A percentile compares a stretch with the other conserved stretches of the same genome.
phyloP scores from a whole-genome alignment of 2,797 vertebrate species.

The Melanotaenia pygmaea region DNA sequence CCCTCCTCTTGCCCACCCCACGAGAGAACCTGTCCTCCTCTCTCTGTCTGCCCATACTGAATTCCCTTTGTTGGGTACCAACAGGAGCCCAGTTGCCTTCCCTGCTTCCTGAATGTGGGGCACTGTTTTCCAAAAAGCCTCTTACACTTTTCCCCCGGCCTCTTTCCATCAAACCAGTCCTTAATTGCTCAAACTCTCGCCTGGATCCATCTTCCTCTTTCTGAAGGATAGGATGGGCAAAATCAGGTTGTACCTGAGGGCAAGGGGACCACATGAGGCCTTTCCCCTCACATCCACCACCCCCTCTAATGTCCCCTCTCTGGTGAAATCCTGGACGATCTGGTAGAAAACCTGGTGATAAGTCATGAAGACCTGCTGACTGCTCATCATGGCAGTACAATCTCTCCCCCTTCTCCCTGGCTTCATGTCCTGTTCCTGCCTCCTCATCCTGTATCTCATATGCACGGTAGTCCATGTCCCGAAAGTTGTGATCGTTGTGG shows the following conservation, averaged over 20 bases:
- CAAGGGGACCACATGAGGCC: conserved; percentile 53
- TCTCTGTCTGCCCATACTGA: conserved; percentile 44
- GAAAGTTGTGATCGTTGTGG: conserved; percentile 87
- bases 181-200: conserved; percentile 69
- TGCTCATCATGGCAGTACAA: conserved; percentile 57
- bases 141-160: conserved; percentile 62
- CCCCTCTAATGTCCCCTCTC: conserved; percentile 62
- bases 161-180: conserved; percentile 60
- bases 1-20: conserved; percentile 72
- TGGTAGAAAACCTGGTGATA: conserved; percentile 56
- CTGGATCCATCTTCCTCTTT: conserved; percentile 69
- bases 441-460: conserved; percentile 85
- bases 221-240: conserved; percentile 51
- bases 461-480: conserved; percentile 91
- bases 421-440: conserved; percentile 56
- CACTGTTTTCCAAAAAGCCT: conserved; percentile 66
- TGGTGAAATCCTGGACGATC: conserved; percentile 67
- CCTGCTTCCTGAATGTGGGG: conserved; percentile 55
- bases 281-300: conserved; percentile 56
- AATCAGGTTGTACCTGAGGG: conserved; percentile 57
- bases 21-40: conserved; percentile 75
- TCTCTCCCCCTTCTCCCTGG: conserved; percentile 46
- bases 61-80: conserved; percentile 67
- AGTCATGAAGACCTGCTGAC: conserved; percentile 51
- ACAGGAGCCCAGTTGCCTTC: conserved; percentile 59